Conservation (phyloP, 2,113 vertebrate species). For the Prietella phreatophila region DNA sequence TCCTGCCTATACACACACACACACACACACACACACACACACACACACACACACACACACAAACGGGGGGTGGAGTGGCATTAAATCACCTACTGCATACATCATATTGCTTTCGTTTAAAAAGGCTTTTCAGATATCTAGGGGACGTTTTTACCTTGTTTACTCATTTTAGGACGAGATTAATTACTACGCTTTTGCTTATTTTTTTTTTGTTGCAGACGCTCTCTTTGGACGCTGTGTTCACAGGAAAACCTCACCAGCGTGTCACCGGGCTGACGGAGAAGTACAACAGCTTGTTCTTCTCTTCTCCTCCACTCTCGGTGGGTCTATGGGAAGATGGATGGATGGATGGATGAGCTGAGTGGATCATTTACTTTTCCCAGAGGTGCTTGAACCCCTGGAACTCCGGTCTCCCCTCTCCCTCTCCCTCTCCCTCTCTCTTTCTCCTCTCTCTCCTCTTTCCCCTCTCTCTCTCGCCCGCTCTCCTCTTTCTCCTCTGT, state of each 20-base stretch:
- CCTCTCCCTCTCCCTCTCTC: conserved; percentile 59
- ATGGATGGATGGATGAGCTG: conserved; percentile 41
- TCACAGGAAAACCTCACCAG: background rate
- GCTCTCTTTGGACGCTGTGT: conserved; percentile 15
- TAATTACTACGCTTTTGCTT: conserved; percentile 1
- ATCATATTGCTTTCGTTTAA: conserved; percentile 49
- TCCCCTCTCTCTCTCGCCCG: conserved; percentile 44
- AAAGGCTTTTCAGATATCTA: conserved; percentile 44
- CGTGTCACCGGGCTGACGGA: conserved; percentile 29
- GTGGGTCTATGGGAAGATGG: conserved; percentile 41
- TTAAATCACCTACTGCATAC: conserved; percentile 22
- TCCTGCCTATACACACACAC: background rate
- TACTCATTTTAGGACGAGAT: background rate
- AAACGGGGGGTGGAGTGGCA: background rate
- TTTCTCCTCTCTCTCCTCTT: conserved; percentile 66
- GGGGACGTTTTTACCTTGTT: background rate
- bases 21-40: background rate
- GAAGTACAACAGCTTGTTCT: conserved; percentile 24
- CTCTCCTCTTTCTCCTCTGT: conserved; percentile 66
- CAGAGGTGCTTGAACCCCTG: conserved; percentile 76
- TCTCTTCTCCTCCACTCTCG: conserved; percentile 19
- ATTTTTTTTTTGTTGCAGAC: conserved; percentile 1
- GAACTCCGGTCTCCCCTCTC: conserved; percentile 71
- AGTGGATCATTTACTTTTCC: conserved; percentile 72
- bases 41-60: background rate